phyloP scores from a whole-genome alignment of 2,888 invertebrate species.

The Apoda limacodes region DNA sequence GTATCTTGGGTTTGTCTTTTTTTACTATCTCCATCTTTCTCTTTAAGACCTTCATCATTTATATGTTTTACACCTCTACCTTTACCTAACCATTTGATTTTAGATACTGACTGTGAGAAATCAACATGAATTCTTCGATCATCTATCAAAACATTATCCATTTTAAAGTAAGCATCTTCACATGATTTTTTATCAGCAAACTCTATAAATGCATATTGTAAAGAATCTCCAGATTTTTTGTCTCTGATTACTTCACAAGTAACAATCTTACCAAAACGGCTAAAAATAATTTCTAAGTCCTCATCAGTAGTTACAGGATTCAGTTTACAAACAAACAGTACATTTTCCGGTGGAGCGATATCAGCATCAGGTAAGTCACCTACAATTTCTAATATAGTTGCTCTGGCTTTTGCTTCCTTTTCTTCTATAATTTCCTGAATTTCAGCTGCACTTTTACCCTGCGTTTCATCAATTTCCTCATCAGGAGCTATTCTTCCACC shows the following conservation, averaged over 20 bases:
- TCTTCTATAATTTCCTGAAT: conserved; percentile 88
- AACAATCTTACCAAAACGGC: conserved; percentile 93
- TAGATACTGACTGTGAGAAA: conserved; percentile 98
- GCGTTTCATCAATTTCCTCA: conserved; percentile 91
- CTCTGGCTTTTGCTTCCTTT: conserved; percentile 95
- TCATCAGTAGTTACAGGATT: conserved; percentile 99
- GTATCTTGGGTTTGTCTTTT: conserved; percentile 21
- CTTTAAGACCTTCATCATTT: conserved; percentile 30
- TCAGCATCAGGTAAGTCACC: conserved; percentile 98
- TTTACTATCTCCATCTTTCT: conserved; percentile 22
- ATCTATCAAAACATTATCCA: conserved; percentile 99
- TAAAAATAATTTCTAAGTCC: conserved; percentile 97
- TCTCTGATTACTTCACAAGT: conserved; percentile 98
- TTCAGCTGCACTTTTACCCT: conserved; percentile 87
- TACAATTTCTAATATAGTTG: conserved; percentile 97
- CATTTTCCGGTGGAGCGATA: conserved; percentile 98
- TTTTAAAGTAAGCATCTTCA: conserved; percentile 98
- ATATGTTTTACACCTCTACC: conserved; percentile 80
- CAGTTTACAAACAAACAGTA: conserved; percentile 98
- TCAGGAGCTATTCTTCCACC: conserved; percentile 93
- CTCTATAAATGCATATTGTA: conserved; percentile 99
- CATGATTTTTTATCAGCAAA: conserved; percentile 93
- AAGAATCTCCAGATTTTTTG: conserved; percentile 89
- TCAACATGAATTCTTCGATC: conserved; percentile 99
- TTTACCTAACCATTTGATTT: conserved; percentile 91